phyloP scores from a whole-genome alignment of 1,140 invertebrate genomes.

The Chironomus tepperi region DNA sequence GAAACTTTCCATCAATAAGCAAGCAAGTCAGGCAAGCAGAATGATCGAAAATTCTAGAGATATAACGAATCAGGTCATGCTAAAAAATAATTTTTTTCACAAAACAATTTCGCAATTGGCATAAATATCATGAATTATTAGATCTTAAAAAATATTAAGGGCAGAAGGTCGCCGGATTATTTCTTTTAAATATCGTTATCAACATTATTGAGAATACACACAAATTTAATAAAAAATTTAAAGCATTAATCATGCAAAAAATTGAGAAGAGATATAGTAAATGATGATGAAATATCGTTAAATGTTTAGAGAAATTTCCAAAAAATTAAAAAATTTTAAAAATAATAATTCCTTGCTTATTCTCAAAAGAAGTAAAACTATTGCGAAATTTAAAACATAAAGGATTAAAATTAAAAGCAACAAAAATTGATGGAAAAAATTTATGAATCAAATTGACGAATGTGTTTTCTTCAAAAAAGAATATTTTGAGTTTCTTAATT shows the following conservation, averaged over 20 bases:
- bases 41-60: not conserved
- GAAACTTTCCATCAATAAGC: too few relatives aligned
- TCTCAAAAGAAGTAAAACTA: not conserved
- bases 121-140: not conserved
- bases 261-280: not conserved
- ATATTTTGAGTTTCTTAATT: too few relatives aligned
- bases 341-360: not conserved
- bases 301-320: slow-evolving; percentile 5
- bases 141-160: not conserved
- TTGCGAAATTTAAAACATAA: not conserved
- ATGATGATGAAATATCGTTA: not conserved
- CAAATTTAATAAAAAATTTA: not conserved
- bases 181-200: not conserved
- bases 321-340: not conserved
- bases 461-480: too few relatives aligned
- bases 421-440: too few relatives aligned
- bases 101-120: not conserved
- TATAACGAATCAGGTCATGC: too few relatives aligned
- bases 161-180: slow-evolving; percentile 3
- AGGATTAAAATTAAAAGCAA: too few relatives aligned
- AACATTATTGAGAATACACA: not conserved
- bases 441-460: too few relatives aligned
- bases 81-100: too few relatives aligned
- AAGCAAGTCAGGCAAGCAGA: too few relatives aligned
- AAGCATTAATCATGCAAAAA: not conserved